A percentile compares a stretch with the other conserved stretches of the same genome.
Evolutionary conservation across 2,888 invertebrate genomes (phyloP).

Genomic region (Drosophila affinis): DNA sequence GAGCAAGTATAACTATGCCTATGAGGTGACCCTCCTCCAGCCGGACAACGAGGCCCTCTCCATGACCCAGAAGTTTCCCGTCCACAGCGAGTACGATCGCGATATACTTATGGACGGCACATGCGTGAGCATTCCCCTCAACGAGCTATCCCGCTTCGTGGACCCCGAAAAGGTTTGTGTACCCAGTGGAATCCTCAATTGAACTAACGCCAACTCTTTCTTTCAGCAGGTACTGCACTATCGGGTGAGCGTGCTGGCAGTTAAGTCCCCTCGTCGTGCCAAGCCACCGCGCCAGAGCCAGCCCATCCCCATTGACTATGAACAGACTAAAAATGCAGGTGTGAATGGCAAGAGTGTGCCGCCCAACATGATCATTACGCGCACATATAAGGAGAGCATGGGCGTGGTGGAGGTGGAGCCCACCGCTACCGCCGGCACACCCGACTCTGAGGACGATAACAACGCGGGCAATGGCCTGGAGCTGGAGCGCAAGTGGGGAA

Average conservation of each 20-base stretch:
- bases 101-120: slow-evolving; percentile 82
- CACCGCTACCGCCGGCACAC: slow-evolving; percentile 17
- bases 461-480: slow-evolving; percentile 30
- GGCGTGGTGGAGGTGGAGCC: slow-evolving; percentile 36
- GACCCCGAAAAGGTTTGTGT: slow-evolving; percentile 76
- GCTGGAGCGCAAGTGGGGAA: slow-evolving; percentile 82
- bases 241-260: slow-evolving; percentile 76
- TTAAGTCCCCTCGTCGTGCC: slow-evolving; percentile 74
- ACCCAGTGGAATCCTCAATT: background rate
- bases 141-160: slow-evolving; percentile 80
- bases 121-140: slow-evolving; percentile 78
- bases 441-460: slow-evolving; percentile 64
- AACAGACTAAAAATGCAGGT: slow-evolving; percentile 75
- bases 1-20: slow-evolving; percentile 80
- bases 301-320: slow-evolving; percentile 71
- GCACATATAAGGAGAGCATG: slow-evolving; percentile 63
- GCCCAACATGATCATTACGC: slow-evolving; percentile 77
- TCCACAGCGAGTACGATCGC: slow-evolving; percentile 83
- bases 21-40: slow-evolving; percentile 81
- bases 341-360: slow-evolving; percentile 81
- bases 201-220: background rate
- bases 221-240: slow-evolving; percentile 75
- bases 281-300: slow-evolving; percentile 59
- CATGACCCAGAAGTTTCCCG: slow-evolving; percentile 82
- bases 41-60: slow-evolving; percentile 81